phyloP scores from a whole-genome alignment of 1,140 invertebrate species.

The Drosophila setifemur region DNA sequence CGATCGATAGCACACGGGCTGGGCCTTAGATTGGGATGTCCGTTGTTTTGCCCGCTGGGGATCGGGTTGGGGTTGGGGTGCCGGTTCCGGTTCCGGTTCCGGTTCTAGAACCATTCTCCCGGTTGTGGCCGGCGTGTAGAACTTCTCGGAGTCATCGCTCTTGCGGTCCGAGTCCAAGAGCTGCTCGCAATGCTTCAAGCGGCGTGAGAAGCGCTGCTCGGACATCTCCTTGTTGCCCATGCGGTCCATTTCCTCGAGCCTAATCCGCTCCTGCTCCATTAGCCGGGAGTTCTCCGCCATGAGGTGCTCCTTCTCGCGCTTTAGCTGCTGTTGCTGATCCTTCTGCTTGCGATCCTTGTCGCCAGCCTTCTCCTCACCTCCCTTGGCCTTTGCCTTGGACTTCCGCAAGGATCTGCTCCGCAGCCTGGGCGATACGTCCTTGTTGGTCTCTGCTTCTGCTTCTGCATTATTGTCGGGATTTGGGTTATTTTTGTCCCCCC shows the following conservation, averaged over 20 bases:
- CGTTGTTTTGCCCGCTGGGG: no score
- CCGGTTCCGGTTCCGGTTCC: background rate
- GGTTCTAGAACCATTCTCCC: background rate
- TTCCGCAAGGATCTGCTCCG: background rate
- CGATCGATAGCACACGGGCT: conserved; percentile 34
- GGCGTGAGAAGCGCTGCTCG: no score
- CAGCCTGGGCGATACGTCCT: background rate
- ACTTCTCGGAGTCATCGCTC: background rate
- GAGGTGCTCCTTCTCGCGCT: background rate
- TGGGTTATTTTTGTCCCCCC: background rate
- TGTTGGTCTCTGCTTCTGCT: background rate
- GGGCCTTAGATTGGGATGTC: background rate
- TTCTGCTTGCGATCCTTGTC: background rate
- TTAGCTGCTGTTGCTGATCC: background rate
- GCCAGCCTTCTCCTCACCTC: background rate
- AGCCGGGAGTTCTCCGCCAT: conserved; percentile 5
- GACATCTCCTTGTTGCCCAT: no score
- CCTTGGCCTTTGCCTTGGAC: background rate
- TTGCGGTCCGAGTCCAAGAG: background rate
- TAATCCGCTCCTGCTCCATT: conserved; percentile 5
- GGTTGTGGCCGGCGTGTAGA: background rate
- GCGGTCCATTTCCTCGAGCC: background rate
- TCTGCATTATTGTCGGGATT: background rate
- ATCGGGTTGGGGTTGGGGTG: no score
- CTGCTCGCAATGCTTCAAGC: no score